A percentile compares a stretch with the other conserved stretches of the same genome.
Evolutionary conservation across 2,113 vertebrate genomes (phyloP).

Genomic region (Aldabrachelys gigantea): DNA sequence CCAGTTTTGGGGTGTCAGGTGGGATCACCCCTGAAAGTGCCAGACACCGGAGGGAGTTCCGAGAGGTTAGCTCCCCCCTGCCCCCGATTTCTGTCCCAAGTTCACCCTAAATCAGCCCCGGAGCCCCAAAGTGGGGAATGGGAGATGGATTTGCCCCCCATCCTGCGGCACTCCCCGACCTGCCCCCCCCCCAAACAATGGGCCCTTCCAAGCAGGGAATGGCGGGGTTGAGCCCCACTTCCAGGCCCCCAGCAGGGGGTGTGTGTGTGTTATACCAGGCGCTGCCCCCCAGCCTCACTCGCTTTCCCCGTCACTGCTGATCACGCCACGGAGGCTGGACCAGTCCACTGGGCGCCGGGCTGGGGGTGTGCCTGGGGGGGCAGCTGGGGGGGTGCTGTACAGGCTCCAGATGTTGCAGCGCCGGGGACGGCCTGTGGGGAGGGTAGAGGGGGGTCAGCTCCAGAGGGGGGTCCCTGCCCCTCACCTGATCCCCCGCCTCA

Average conservation of each 20-base stretch:
- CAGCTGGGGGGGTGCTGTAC: background rate
- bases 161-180: no score
- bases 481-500: background rate
- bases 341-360: conserved; percentile 59
- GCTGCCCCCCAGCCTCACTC: conserved; percentile 57
- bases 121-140: background rate
- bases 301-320: conserved; percentile 88
- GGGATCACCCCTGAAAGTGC: background rate
- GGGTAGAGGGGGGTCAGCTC: background rate
- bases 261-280: background rate
- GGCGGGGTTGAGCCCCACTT: background rate
- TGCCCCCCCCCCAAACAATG: no score
- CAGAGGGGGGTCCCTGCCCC: background rate
- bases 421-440: conserved; percentile 60
- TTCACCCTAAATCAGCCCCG: no score
- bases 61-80: background rate
- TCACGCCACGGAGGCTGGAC: conserved; percentile 84
- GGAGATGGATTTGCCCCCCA: background rate
- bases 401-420: conserved; percentile 72
- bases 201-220: background rate
- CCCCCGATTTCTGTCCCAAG: background rate
- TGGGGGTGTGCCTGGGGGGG: background rate
- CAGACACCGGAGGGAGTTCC: background rate
- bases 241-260: background rate
- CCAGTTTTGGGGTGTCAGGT: background rate